Evolutionary conservation across 30 jellyfish, hydroid and myxozoan genomes (phyloP).

Genomic region (Catostylus mosaicus): DNA sequence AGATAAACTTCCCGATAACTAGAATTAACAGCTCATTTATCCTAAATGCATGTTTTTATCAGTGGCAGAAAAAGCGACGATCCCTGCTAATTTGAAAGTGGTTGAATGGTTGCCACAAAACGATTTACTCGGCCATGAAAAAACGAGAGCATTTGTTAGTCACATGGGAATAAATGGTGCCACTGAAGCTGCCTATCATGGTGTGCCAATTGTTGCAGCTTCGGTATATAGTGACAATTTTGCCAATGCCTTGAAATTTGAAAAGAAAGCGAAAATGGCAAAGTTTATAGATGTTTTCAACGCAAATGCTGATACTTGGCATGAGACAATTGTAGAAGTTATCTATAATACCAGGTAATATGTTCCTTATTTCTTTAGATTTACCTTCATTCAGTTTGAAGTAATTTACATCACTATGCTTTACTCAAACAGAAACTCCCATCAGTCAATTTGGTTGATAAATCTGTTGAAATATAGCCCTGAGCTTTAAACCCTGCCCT

Average conservation of each 20-base stretch:
- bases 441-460: too few species aligned
- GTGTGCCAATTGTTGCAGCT: conserved; percentile 73
- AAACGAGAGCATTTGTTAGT: conserved; percentile 64
- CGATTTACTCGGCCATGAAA: conserved; percentile 64
- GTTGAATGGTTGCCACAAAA: conserved; percentile 77
- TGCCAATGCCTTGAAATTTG: conserved; percentile 7
- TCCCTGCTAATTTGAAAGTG: conserved; percentile 14
- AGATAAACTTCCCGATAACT: too few species aligned
- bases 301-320: conserved; percentile 52
- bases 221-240: conserved; percentile 33
- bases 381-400: too few species aligned
- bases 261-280: conserved; percentile 49
- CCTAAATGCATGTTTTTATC: too few species aligned
- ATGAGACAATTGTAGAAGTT: conserved; percentile 29
- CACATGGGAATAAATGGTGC: conserved; percentile 78
- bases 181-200: conserved; percentile 72
- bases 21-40: too few species aligned
- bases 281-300: conserved; percentile 19
- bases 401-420: too few species aligned
- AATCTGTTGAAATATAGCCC: too few species aligned
- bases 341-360: conserved; percentile 36
- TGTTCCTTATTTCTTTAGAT: too few species aligned
- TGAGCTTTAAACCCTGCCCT: too few species aligned
- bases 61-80: neutral
- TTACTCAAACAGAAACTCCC: too few species aligned